These are phyloP conservation scores for Aegotheles bennettii DNA, from an alignment of 2,113 vertebrate species.

Conservation along the genomic window DNA sequence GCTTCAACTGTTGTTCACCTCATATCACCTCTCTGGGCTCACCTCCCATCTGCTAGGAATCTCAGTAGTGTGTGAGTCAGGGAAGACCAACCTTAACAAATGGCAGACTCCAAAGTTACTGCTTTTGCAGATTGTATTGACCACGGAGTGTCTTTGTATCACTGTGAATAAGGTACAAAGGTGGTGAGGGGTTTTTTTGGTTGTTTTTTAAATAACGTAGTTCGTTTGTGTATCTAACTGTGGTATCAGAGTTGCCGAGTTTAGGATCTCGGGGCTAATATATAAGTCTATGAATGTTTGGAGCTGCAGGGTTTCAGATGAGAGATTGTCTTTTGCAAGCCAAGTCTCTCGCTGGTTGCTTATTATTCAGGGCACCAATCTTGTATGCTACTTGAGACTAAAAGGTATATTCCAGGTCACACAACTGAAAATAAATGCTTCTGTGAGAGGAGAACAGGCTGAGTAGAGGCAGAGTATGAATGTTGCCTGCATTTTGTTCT, in stretches of 20 bases:
- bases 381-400: not conserved
- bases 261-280: not conserved
- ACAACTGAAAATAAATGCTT: not conserved
- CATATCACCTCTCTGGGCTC: not conserved
- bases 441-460: not conserved
- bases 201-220: not conserved
- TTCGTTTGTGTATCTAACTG: not conserved
- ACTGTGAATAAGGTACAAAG: not conserved
- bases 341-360: not conserved
- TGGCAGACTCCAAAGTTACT: not conserved
- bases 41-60: not conserved
- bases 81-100: not conserved
- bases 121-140: not conserved
- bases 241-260: not conserved
- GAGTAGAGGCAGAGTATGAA: not conserved
- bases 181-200: not conserved
- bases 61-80: not conserved
- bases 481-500: not conserved
- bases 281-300: not conserved
- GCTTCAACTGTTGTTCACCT: constrained; percentile 1
- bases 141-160: rapidly evolving
- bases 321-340: not conserved
- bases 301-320: not conserved
- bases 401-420: not conserved
- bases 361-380: not conserved